Base-by-base conservation (phyloP, 1,140 invertebrate genomes). In the Steinernema feltiae region DNA sequence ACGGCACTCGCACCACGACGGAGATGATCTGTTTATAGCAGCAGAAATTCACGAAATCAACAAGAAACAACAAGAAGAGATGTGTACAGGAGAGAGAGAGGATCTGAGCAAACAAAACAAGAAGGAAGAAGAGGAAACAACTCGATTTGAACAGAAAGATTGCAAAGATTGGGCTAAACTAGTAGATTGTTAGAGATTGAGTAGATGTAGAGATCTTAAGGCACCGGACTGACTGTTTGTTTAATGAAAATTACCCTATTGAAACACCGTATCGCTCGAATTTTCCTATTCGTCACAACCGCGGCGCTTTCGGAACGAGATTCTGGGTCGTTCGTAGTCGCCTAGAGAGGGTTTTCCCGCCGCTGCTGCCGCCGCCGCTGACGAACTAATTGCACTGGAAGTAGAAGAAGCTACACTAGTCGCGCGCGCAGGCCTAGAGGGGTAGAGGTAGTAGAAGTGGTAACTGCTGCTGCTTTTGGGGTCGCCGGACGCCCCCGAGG, bases 281-380 rank as follows among this genome's bases (percentile, higher is more conserved):
- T n/a, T n/a, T n/a, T n/a, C n/a, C n/a, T n/a, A n/a, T n/a, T n/a
- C n/a, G n/a, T n/a, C 31, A 1, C 18, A 69, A 30, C 30, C 35
- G 27, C 69, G 31, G 15, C 17, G 21, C 53, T 31, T 72, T 2
- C 73, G 41, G 29, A 74, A 75, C 15, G 29, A 71, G 3, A 75
- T 2, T 30, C 73, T n/a, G 1, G 73, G 73, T 30, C 73, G 73
- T 1, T 74, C 71, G 70, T 75, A 75, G n/a, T 74, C 73, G 41
- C 73, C 73, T 17, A 75, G 70, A 18, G 73, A 72, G 17, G 73
- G 48, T 35, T 69, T 71, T n/a, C 17, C 17, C 71, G 1, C 30
- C 73, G 29, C n/a, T n/a, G n/a, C n/a, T n/a, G n/a, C n/a, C n/a
- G n/a, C n/a, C 71, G 29, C 27, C 71, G 29, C 2, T 17, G 30